phyloP scores from a whole-genome alignment of 2,888 invertebrate species.

The Luperina testacea region DNA sequence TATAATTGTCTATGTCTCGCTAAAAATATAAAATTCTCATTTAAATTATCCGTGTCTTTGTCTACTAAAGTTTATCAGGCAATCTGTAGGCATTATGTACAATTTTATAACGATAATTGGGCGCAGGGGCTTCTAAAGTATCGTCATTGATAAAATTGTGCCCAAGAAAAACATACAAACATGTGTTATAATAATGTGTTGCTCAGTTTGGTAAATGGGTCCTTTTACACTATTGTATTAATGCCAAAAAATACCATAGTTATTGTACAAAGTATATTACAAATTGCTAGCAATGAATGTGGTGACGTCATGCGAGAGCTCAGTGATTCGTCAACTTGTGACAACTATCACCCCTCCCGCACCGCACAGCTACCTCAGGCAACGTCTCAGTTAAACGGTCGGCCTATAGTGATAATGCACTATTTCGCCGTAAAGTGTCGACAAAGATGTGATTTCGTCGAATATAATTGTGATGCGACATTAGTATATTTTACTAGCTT shows the following conservation, averaged over 20 bases:
- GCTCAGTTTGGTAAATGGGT: not conserved
- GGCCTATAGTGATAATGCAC: not conserved
- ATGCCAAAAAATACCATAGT: not conserved
- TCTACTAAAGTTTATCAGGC: not conserved
- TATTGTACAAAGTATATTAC: not conserved
- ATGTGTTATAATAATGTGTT: not conserved
- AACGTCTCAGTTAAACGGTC: too few relatives aligned
- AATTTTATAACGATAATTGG: not conserved
- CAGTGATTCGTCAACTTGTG: too few relatives aligned
- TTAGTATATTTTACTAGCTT: not conserved
- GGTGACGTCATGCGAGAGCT: too few relatives aligned
- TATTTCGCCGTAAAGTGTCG: not conserved
- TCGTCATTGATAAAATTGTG: conserved; percentile 2
- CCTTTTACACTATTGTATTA: not conserved
- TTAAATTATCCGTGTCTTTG: not conserved
- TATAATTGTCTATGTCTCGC: not conserved
- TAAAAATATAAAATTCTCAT: not conserved
- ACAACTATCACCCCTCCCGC: too few relatives aligned
- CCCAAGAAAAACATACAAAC: not conserved
- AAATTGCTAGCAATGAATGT: not conserved
- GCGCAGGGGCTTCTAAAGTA: not conserved
- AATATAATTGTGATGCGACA: not conserved
- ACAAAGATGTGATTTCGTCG: not conserved
- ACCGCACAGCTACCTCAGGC: too few relatives aligned
- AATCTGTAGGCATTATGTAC: not conserved